Evolutionary conservation across 2,888 invertebrate genomes (phyloP).

Genomic region (Acanthosepion lycidas): DNA sequence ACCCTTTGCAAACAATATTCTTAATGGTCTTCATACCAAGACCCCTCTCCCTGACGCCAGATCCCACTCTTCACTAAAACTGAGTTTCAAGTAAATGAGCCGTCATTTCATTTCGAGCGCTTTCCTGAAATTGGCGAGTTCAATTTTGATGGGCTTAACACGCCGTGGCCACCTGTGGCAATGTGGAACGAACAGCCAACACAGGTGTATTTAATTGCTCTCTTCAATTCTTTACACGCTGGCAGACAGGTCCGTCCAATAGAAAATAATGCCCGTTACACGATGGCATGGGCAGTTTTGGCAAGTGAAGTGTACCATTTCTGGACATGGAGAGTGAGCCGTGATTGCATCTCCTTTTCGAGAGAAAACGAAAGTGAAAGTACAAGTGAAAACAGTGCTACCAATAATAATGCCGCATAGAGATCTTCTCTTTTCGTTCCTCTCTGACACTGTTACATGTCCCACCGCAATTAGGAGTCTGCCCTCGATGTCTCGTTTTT

Average conservation of each 20-base stretch:
- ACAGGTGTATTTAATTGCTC: constrained; percentile 12
- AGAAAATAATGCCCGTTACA: constrained; percentile 33
- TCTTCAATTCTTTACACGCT: not conserved
- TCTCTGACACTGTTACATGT: not conserved
- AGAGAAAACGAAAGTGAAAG: not conserved
- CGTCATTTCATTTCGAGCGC: not conserved
- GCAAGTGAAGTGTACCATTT: not conserved
- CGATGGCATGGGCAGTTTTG: not conserved
- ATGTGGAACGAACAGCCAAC: constrained; percentile 7
- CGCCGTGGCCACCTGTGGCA: not conserved
- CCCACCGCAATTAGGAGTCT: not conserved
- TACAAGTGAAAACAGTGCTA: not conserved
- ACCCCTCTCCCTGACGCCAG: not conserved
- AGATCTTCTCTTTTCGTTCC: not conserved
- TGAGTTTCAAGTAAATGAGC: constrained; percentile 7
- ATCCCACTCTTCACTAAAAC: not conserved
- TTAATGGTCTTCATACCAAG: not conserved
- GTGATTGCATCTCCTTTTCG: not conserved
- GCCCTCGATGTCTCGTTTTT: not conserved
- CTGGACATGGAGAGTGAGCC: not conserved
- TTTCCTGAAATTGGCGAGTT: not conserved
- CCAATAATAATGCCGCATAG: too few species aligned
- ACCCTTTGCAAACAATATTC: not conserved
- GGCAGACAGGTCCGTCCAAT: not conserved
- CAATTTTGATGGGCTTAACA: constrained; percentile 20